Evolutionary conservation across 1,140 invertebrate genomes (phyloP).

Genomic region (Calosoma granatense): DNA sequence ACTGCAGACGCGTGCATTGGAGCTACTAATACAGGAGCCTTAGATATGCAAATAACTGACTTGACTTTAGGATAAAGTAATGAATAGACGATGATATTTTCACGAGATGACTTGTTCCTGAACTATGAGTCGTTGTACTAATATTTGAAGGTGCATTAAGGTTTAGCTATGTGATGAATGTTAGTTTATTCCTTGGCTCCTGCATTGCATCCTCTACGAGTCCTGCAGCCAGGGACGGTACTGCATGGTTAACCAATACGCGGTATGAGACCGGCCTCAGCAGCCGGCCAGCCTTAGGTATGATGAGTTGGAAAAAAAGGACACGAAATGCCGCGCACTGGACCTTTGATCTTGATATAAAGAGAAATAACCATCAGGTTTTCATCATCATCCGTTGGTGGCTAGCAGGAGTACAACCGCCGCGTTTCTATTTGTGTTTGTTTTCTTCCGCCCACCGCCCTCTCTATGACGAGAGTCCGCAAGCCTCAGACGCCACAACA

Average conservation of each 20-base stretch:
- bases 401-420: not conserved
- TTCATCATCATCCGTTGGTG: not conserved
- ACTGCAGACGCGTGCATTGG: no score
- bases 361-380: constrained; percentile 9
- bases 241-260: not conserved
- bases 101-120: no score
- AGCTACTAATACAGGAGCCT: not conserved
- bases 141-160: no score
- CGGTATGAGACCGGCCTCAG: not conserved
- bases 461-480: not conserved
- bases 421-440: constrained; percentile 3
- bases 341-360: constrained; percentile 8
- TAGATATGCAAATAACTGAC: no score
- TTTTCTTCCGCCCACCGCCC: not conserved
- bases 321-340: constrained; percentile 5
- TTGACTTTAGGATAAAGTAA: no score
- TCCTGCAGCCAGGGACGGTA: not conserved
- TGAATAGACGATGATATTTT: not conserved
- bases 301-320: constrained; percentile 1
- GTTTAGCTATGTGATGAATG: no score
- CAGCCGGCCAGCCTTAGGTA: not conserved
- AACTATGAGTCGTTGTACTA: no score
- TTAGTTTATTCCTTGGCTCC: no score
- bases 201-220: not conserved
- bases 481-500: not conserved